Evolutionary conservation across 2,113 vertebrate species (phyloP).

Genomic region (Daboia siamensis): DNA sequence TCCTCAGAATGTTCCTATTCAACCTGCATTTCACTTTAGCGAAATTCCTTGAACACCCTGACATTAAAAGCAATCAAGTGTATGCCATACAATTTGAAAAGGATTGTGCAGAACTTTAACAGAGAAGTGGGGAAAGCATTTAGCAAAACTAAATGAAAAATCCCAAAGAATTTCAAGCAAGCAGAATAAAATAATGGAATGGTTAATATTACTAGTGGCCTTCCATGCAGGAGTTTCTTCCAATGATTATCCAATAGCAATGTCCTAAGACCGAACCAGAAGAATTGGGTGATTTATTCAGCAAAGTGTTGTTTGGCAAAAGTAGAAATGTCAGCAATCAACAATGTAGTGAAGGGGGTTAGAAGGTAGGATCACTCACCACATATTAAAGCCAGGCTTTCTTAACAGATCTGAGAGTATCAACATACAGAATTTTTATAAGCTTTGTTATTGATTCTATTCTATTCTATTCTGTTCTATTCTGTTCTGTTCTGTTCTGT

Average conservation of each 20-base stretch:
- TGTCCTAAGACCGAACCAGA: background rate
- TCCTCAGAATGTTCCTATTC: background rate
- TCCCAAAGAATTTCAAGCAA: slow-evolving; percentile 7
- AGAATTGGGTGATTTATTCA: background rate
- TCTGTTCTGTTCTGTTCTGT: no score
- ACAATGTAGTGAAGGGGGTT: background rate
- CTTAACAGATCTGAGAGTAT: background rate
- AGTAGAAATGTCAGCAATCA: background rate
- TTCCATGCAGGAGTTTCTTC: background rate
- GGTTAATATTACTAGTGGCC: background rate
- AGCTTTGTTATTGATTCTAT: background rate
- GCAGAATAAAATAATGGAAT: slow-evolving; percentile 7
- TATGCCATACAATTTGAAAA: background rate
- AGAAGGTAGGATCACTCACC: no score
- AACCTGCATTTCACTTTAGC: background rate
- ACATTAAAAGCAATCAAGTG: background rate
- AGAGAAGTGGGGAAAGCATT: slow-evolving; percentile 5
- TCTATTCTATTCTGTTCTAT: no score
- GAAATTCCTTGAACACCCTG: background rate
- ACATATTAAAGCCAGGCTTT: background rate
- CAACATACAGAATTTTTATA: background rate
- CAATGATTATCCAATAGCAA: slow-evolving; percentile 1
- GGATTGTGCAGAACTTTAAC: slow-evolving; percentile 3
- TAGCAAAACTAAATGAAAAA: slow-evolving; percentile 22
- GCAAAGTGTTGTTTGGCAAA: background rate